These are phyloP conservation scores for Dusona sp. DNA, from an alignment of 2,888 invertebrate species.

Conservation along the genomic window DNA sequence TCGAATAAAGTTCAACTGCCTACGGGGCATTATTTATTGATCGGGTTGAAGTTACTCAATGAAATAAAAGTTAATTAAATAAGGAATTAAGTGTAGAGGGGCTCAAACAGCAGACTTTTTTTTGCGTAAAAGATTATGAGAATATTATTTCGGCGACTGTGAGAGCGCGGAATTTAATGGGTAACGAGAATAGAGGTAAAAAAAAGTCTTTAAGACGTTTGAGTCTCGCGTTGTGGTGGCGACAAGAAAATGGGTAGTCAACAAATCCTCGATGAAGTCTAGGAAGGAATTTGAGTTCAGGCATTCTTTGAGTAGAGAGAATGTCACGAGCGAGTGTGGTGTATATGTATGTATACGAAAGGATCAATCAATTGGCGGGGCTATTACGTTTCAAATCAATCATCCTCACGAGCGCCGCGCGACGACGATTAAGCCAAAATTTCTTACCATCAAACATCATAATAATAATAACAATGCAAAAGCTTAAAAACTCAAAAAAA, in stretches of 20 bases:
- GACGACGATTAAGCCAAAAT: neutral
- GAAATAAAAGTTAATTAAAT: neutral
- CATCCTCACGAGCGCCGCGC: slow-evolving; percentile 11
- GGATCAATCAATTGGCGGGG: slow-evolving; percentile 47
- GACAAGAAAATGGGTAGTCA: slow-evolving; percentile 25
- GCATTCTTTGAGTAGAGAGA: slow-evolving; percentile 51
- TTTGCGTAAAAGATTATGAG: neutral
- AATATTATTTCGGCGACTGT: neutral
- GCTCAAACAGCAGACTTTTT: neutral
- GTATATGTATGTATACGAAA: neutral
- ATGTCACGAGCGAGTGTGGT: slow-evolving; percentile 1
- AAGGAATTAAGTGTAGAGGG: neutral
- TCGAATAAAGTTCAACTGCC: neutral
- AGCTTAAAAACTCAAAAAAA: slow-evolving; percentile 51
- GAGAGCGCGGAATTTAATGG: neutral
- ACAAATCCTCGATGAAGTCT: slow-evolving; percentile 14
- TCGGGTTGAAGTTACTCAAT: neutral
- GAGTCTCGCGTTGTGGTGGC: slow-evolving; percentile 11
- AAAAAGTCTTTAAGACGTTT: neutral
- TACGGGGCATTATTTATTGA: neutral
- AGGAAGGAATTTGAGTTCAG: slow-evolving; percentile 49
- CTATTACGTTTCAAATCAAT: slow-evolving; percentile 40
- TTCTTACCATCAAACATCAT: slow-evolving; percentile 1
- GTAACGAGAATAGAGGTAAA: neutral
- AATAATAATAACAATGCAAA: slow-evolving; percentile 53